These are phyloP conservation scores for Heterodera filipjevi DNA, from an alignment of 2,888 invertebrate genomes.

Conservation along the genomic window DNA sequence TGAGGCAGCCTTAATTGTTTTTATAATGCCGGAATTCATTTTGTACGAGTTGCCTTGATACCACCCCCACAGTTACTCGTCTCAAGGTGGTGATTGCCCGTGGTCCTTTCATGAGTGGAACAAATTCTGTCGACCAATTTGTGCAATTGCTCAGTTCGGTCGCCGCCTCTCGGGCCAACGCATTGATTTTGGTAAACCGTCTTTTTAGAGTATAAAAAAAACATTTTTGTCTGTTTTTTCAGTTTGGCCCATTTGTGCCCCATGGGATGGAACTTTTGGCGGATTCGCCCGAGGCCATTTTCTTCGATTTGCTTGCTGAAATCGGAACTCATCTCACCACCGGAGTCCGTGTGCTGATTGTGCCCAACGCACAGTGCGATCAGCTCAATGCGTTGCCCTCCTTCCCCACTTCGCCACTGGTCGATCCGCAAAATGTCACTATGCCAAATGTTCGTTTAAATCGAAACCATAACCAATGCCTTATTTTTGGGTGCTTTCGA, in stretches of 20 bases:
- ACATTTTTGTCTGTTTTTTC: conserved; percentile 12
- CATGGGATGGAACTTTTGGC: not conserved
- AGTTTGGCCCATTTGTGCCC: conserved; percentile 27
- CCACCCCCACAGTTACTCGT: too few species aligned
- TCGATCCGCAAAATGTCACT: not conserved
- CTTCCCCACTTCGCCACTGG: conserved; percentile 28
- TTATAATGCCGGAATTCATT: too few species aligned
- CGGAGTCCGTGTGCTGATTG: conserved; percentile 19
- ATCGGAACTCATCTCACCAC: not conserved
- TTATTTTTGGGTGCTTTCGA: too few species aligned
- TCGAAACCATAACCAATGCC: too few species aligned
- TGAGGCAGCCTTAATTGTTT: too few species aligned
- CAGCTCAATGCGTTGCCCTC: conserved; percentile 9
- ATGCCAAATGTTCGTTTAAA: conserved; percentile 7
- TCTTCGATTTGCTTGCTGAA: not conserved
- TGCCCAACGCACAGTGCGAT: conserved; percentile 13
- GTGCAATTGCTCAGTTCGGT: conserved; percentile 14
- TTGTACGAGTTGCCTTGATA: too few species aligned
- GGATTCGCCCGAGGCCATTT: conserved; percentile 11
- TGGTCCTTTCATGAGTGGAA: conserved; percentile 13
- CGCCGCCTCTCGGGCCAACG: conserved; percentile 5
- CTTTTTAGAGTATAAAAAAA: not conserved
- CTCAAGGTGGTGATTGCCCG: conserved; percentile 23
- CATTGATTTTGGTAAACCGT: conserved; percentile 16
- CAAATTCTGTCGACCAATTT: not conserved